Evolutionary conservation across 2,797 vertebrate genomes (phyloP), one percentile per base, ranked within the genome.

Genomic region (Morus bassanus): DNA sequence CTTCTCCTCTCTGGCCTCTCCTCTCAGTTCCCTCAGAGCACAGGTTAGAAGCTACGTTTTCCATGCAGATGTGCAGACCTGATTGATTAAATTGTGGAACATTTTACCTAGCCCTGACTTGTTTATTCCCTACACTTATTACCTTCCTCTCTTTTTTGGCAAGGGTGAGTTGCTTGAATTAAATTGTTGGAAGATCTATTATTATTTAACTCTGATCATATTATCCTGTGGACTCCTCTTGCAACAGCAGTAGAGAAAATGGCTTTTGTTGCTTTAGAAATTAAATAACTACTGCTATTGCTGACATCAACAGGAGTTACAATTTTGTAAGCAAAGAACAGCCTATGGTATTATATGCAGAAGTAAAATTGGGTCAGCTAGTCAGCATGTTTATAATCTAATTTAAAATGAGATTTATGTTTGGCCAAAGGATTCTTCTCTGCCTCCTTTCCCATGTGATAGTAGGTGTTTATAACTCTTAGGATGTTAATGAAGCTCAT

Each of bases 281-380:
- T 72, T 67, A 80, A 67, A 19, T 69, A 85, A 76, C 39, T 65
- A n/a, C 33, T 77, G 17, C 37, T 77, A 17, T 10, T 93, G 41
- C 56, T 89, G 56, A 70, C 61, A 74, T 64, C 33, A 83, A 27
- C 25, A 74, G 45, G 37, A 91, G 45, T 33, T 53, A 39, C 28
- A 56, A 43, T 70, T 90, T 56, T 70, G 33, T 37, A 91, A 93
- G 63, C 48, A 74, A 82, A 69, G 24, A 82, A 53, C 15, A 74
- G 21, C 41, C 33, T 22, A 19, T 2, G 7, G 23, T 65, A 61
- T 78, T 86, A 41, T 45, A 76, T 19, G 39, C 63, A 91, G 48
- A 76, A 87, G 33, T 50, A 64, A 93, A 96, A 93, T 17, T n/a
- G 60, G 74, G 77, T 63, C 92, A 92, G 18, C 48, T 90, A 70